Base-by-base conservation (phyloP, 1,140 invertebrate genomes). In the Himalopsyche phryganea region DNA sequence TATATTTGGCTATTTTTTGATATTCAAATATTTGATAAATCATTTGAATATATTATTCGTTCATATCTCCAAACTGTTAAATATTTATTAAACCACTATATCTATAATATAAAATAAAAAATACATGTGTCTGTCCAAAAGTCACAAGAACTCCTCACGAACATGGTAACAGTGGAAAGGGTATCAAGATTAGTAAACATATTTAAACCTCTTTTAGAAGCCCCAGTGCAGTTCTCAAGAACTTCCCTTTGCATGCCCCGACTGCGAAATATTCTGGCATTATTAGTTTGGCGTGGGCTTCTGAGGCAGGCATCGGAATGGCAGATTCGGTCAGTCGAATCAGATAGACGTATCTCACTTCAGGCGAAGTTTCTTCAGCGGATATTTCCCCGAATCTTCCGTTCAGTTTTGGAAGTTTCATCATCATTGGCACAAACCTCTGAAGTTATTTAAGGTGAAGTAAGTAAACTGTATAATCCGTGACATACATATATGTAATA, bases 261-360 rank as follows among this genome's bases (percentile, higher is more conserved):
- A 85, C 67, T 0, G 85, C 68, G 1, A 91, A 71, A 65, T 85
- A 81, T 44, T 79, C 69, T 0, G 86, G 80, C 78, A 91, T 88
- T 61, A 66, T 69, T 0, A 69, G 60, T 42, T 61, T 69, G 2
- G 72, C 75, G 0, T 59, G 65, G 1, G 33, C 23, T 2, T 65
- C 50, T 1, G 35, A 68, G 42, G 76, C 71, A 51, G 71, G 68
- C 45, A 77, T 68, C 0, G 85, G 85, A 40, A 88, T 73, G 4
- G 77, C 76, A 18, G 82, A 74, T 18, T 83, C 83, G 6, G 69
- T 74, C n/a, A 70, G 71, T 38, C 87, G 77, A 53, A 89, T 65
- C 48, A 91, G 81, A 66, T 89, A 91, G 0, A 88, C 71, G 59
- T 85, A 81, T 47, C 81, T 80, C 0, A 72, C 71, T 15, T 83